Evolutionary conservation across 2,113 vertebrate species (phyloP), one percentile per base, ranked within the genome.

Genomic region (Pterocles gutturalis): DNA sequence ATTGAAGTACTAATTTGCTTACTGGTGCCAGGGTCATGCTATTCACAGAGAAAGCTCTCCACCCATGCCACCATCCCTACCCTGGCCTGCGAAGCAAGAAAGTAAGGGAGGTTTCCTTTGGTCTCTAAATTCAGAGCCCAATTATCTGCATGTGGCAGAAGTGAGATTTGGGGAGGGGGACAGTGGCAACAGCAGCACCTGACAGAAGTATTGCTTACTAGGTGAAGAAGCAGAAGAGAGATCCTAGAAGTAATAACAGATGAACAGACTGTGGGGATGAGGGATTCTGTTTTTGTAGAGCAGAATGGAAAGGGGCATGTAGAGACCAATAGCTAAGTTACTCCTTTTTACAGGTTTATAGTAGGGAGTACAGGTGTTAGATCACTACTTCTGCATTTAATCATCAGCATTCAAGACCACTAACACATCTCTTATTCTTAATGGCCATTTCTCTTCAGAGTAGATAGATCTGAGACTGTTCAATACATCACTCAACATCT

Each of bases 91-190:
- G 34, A 69, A 87, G 60, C 9, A 87, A 72, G 31, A 67, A 31
- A 43, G 5, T 0, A 10, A 45, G 28, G 24, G 13, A 65, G 7
- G 10, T 54, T 89, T 86, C 26, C 11, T 89, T 49, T 22, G 8
- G 2, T 69, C 31, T 38, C 43, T 33, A 22, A 77, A 28, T 31
- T 77, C 49, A 49, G 53, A 93, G 25, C 33, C 18, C 69, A 72
- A 14, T 81, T 60, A 91, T 33, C 28, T 54, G 24, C 0, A 0
- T 26, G 17, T 5, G 12, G n/a, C 34, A 65, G 49, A 79, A 17
- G 29, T 7, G 31, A 60, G 38, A 48, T 36, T 21, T 71, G 12
- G 13, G 8, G n/a, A 2, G 31, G 9, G 3, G 14, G 61, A 53
- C 61, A 62, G 61, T 25, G 28, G 11, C 28, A 62, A n/a, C 14